Evolutionary conservation across 2,797 vertebrate species (phyloP).

Genomic region (Leptatherina wallacei): DNA sequence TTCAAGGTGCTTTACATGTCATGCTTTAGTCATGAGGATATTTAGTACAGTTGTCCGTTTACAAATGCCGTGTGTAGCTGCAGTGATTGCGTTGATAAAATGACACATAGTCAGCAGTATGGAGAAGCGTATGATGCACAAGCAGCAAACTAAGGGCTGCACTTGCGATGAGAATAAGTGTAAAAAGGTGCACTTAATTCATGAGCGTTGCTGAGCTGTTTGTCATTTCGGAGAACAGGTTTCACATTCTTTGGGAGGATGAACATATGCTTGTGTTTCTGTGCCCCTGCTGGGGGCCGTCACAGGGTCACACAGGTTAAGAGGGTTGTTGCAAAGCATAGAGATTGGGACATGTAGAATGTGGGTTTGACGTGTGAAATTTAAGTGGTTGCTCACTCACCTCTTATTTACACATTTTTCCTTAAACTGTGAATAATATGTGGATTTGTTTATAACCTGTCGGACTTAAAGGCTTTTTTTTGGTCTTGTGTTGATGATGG

Average conservation of each 20-base stretch:
- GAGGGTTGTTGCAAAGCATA: slow-evolving; percentile 21
- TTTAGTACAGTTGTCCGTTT: not conserved
- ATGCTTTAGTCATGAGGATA: not conserved
- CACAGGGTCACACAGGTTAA: slow-evolving; percentile 36
- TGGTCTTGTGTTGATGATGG: not conserved
- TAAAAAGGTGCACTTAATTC: slow-evolving; percentile 1
- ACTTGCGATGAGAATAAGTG: not conserved
- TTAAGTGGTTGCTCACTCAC: not conserved
- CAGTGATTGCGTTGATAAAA: not conserved
- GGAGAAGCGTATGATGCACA: not conserved
- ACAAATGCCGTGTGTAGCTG: not conserved
- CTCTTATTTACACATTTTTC: not conserved
- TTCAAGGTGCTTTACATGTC: too few relatives aligned
- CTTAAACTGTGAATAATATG: not conserved
- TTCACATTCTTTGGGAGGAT: slow-evolving; percentile 24
- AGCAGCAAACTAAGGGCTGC: not conserved
- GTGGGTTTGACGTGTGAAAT: slow-evolving; percentile 7
- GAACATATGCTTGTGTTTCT: slow-evolving; percentile 44
- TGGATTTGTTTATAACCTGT: not conserved
- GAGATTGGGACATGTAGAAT: slow-evolving; percentile 23
- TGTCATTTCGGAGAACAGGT: slow-evolving; percentile 17
- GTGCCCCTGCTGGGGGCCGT: slow-evolving; percentile 33
- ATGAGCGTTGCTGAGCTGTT: slow-evolving; percentile 3
- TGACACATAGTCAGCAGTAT: not conserved
- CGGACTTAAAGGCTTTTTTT: not conserved